Evolutionary conservation across 2,113 vertebrate species (phyloP).

Genomic region (Percina caprodes): DNA sequence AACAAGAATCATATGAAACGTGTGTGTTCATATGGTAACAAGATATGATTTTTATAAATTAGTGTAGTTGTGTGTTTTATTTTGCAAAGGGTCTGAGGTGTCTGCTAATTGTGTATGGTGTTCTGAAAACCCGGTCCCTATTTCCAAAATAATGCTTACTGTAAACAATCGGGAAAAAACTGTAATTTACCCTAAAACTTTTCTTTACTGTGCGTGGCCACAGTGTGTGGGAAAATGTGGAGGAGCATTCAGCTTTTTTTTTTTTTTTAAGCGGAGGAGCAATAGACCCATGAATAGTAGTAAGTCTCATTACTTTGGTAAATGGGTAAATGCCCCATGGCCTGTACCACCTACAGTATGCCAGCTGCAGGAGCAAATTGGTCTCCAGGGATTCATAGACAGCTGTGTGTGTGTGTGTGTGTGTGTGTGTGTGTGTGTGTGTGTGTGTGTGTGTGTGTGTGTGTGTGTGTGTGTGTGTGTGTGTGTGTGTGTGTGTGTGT

Average conservation of each 20-base stretch:
- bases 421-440: slow-evolving; percentile 24
- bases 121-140: no score
- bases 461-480: slow-evolving; percentile 30
- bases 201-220: slow-evolving; percentile 27
- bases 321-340: slow-evolving; percentile 81
- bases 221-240: slow-evolving; percentile 54
- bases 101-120: no score
- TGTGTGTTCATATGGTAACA: no score
- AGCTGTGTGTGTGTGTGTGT: slow-evolving; percentile 47
- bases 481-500: slow-evolving; percentile 44
- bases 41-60: no score
- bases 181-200: slow-evolving; percentile 27
- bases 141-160: no score
- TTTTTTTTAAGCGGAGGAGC: slow-evolving; percentile 53
- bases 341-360: slow-evolving; percentile 75
- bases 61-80: no score
- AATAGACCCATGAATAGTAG: slow-evolving; percentile 75
- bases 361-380: slow-evolving; percentile 79
- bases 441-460: slow-evolving; percentile 24
- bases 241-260: slow-evolving; percentile 40
- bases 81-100: no score
- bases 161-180: no score
- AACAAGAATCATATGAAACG: no score
- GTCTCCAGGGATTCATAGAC: slow-evolving; percentile 71
- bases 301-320: slow-evolving; percentile 80